These are phyloP conservation scores for Remorina albescens DNA, from an alignment of 2,797 vertebrate species.

Conservation along the genomic window DNA sequence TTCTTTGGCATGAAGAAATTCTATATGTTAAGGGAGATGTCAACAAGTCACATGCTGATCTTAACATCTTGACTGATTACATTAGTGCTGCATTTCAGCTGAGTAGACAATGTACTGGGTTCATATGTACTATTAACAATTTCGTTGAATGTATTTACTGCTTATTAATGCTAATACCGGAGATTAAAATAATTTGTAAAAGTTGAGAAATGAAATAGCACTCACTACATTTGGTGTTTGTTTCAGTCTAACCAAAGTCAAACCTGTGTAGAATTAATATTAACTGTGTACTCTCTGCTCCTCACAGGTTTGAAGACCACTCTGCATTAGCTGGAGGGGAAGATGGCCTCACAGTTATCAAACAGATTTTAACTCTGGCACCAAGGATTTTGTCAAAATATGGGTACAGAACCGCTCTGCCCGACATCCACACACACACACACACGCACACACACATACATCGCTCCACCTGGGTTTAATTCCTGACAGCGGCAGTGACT, in stretches of 20 bases:
- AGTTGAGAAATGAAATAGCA: not conserved
- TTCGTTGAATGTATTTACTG: not conserved
- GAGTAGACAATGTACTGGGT: not conserved
- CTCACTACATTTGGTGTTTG: not conserved
- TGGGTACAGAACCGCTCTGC: slow-evolving; percentile 84
- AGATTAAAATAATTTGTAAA: not conserved
- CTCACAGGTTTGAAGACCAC: slow-evolving; percentile 91
- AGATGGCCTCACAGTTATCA: slow-evolving; percentile 91
- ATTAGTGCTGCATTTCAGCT: not conserved
- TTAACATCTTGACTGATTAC: not conserved
- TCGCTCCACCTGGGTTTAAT: slow-evolving; percentile 71
- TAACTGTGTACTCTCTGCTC: slow-evolving; percentile 10
- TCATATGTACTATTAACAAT: not conserved
- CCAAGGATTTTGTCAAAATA: slow-evolving; percentile 85
- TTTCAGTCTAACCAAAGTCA: not conserved
- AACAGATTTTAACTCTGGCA: slow-evolving; percentile 87
- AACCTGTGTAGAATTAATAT: not conserved
- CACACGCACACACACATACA: slow-evolving; percentile 24
- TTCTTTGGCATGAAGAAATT: no score
- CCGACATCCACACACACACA: not conserved
- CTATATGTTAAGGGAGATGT: not conserved
- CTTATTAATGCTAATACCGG: not conserved
- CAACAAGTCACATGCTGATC: not conserved
- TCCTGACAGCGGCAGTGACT: slow-evolving; percentile 44
- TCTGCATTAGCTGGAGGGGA: slow-evolving; percentile 91